These are phyloP conservation scores for Cairina moschata DNA, from an alignment of 2,113 vertebrate genomes.

Conservation along the genomic window DNA sequence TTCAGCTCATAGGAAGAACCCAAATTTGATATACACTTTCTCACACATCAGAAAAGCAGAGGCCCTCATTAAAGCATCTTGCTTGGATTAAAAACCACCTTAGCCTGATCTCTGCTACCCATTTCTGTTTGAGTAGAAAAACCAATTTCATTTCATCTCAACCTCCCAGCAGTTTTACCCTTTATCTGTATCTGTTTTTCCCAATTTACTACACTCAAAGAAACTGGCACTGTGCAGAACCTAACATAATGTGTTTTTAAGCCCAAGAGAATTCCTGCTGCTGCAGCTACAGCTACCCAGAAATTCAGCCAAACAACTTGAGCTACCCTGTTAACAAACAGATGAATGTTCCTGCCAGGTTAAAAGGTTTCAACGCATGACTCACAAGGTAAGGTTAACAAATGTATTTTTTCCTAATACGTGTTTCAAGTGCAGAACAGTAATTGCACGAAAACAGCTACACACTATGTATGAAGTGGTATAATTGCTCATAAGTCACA, in stretches of 20 bases:
- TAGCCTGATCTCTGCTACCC: background rate
- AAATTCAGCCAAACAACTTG: background rate
- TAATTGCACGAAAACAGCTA: background rate
- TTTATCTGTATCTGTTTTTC: background rate
- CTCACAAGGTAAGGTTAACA: background rate
- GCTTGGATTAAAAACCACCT: too few species aligned
- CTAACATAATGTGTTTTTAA: background rate
- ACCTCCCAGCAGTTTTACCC: background rate
- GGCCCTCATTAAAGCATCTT: background rate
- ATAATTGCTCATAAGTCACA: background rate
- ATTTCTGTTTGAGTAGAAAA: background rate
- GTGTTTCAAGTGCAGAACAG: background rate
- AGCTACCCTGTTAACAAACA: background rate
- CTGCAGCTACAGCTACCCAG: background rate
- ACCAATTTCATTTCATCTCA: background rate
- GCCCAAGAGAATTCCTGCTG: background rate
- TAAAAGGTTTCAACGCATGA: background rate
- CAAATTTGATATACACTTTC: background rate
- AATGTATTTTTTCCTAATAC: background rate
- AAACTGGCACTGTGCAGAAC: background rate
- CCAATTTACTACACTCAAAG: background rate
- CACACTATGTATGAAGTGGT: background rate
- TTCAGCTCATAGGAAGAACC: background rate
- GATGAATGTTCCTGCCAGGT: background rate
- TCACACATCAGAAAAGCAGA: background rate